Base-by-base conservation (phyloP, 2,113 vertebrate species). In the Hyaena hyaena region DNA sequence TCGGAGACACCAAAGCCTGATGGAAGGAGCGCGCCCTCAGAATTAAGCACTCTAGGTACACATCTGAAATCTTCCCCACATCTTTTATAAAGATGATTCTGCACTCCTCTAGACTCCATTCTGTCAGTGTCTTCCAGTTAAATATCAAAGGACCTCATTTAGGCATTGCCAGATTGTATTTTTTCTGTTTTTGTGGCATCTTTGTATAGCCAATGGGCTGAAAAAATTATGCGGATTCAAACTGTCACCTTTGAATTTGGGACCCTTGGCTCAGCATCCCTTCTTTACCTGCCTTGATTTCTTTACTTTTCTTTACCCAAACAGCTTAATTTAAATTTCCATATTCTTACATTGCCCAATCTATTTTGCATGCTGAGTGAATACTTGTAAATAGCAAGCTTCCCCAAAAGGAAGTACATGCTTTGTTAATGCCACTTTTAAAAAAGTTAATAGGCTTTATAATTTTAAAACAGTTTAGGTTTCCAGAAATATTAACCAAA, bases 391-490 rank as follows among this genome's bases (percentile, higher is more conserved):
- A 69, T 14, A 63, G 55, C 93, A 91, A 73, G 35, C 48, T 15
- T 68, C 19, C 86, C 33, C 28, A 10, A 95, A 98, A 95, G 35
- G 35, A 76, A 95, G 82, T 45, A 83, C 50, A 53, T 86, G n/a
- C 48, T 81, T 88, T 93, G 39, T 71, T 33, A 81, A 76, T 16
- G 48, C 21, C 10, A 35, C 24, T 53, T 50, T 66, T 82, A 77
- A 31, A 58, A 71, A 26, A 94, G 80, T 74, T 17, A 80, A 90
- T 4, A 71, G 63, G 11, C 45, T 85, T 77, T 39, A 65, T 58
- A 14, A 1, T 94, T 92, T 90, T 86, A 61, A 55, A 43, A 65
- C 1, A 79, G 35, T 48, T 88, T 79, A 82, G 19, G 68, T 69
- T 61, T 81, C 21, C 1, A 83, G 61, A 88, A 88, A 83, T 61